These are phyloP conservation scores for Rhinoptilus africanus DNA, from an alignment of 2,113 vertebrate species.

Conservation along the genomic window DNA sequence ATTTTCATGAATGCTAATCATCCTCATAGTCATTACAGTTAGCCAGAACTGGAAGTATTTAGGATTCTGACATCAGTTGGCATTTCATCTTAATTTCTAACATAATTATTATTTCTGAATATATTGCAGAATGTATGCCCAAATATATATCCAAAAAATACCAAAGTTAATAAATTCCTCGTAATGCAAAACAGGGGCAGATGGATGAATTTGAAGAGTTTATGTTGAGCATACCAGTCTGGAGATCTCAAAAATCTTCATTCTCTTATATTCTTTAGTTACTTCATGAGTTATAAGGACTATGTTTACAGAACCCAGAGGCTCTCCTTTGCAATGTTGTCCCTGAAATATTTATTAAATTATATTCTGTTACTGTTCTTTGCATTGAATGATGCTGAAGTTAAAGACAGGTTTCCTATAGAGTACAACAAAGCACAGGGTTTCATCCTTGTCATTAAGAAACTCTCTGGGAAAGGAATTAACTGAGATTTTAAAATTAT, in stretches of 20 bases:
- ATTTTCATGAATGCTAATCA: not conserved
- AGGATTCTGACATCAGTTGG: not conserved
- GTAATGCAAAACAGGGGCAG: not conserved
- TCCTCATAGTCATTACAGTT: not conserved
- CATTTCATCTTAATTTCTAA: no score
- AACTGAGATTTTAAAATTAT: not conserved
- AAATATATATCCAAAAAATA: not conserved
- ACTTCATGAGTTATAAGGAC: not conserved
- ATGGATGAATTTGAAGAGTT: not conserved
- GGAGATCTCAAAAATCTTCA: not conserved
- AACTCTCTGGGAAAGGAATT: not conserved
- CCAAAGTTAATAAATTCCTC: not conserved
- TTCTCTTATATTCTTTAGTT: not conserved
- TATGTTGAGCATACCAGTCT: accelerated
- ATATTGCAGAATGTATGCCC: not conserved
- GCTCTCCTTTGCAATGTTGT: not conserved
- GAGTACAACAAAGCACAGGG: not conserved
- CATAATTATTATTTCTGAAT: not conserved
- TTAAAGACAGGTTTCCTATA: not conserved
- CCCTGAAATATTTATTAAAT: not conserved
- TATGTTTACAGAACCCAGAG: not conserved
- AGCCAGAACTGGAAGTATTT: not conserved
- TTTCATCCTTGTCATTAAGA: not conserved
- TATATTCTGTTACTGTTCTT: not conserved
- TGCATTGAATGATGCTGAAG: not conserved